Percentiles rank a stretch among this genome's conserved stretches.
Conservation (phyloP, 1,140 invertebrate species). For the Panulirus ornatus region DNA sequence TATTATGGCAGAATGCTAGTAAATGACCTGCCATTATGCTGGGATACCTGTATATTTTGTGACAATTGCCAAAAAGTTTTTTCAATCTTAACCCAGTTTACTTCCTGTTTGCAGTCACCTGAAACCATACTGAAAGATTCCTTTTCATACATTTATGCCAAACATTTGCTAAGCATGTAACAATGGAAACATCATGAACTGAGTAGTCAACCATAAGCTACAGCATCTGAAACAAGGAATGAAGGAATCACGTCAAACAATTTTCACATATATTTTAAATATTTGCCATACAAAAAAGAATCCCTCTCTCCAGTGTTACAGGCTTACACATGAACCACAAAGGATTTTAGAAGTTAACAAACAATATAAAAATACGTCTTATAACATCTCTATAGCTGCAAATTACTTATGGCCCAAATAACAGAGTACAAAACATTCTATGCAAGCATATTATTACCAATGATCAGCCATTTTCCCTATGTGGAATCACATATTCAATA, state of each 20-base stretch:
- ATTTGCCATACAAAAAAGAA: constrained; percentile 14
- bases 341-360: not conserved
- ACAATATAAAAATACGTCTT: constrained; percentile 15
- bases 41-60: no score
- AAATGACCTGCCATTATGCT: no score
- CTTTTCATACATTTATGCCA: no score
- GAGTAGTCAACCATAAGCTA: no score
- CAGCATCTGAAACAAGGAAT: no score
- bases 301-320: constrained; percentile 4
- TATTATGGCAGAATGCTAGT: no score
- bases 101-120: no score
- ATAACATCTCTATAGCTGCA: not conserved
- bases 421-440: constrained; percentile 2
- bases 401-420: constrained; percentile 10
- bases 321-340: constrained; percentile 3
- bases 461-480: not conserved
- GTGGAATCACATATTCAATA: not conserved
- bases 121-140: no score
- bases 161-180: no score
- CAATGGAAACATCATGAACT: no score
- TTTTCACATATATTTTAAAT: constrained; percentile 16
- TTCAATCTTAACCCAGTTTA: no score
- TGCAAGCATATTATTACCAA: constrained; percentile 4
- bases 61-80: no score
- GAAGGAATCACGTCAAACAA: not conserved